Base-by-base conservation (phyloP, 2,113 vertebrate species). In the Cyprinodon brontotheroides region DNA sequence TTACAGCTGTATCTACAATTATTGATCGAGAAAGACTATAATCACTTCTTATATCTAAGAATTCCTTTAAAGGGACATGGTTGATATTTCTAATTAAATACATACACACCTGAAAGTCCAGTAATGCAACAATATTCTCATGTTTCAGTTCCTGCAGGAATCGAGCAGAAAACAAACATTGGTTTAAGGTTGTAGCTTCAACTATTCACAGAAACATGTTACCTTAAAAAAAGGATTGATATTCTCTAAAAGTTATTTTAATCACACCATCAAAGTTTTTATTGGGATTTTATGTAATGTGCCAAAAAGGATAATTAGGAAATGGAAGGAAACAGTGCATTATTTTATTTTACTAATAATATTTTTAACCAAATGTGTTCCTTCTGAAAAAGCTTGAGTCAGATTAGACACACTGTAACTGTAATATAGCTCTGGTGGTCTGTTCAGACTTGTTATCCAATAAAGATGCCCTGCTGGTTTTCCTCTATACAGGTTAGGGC, bases 81-180 rank as follows among this genome's bases (percentile, higher is more conserved):
- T 20, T 53, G 4, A 9, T 57, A 57, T 60, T 14, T 62, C 37
- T 4, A 20, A 68, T 20, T 61, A 48, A 62, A 29, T 11, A 7
- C 17, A 69, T 61, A 76, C 89, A 75, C 94, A 99, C 98, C 97
- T 99, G 97, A 89, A 98, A 99, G 90, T 99, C 98, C 63, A 97
- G 97, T 90, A 99, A 91, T 3, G 97, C 97, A 78, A 99, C 98
- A 38, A 99, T 99, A 91, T 99, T 99, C 83, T 99, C 98, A 89
- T 99, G 97, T 86, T 99, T 98, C 89, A 99, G 73, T 74, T 99
- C 98, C 98, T 99, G 81, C 57, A 92, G 71, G 90, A 86, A 85
- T 74, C 74, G 29, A 29, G 90, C 1, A 72, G 53, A 77, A 15
- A 65, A 11, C 40, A 53, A 20, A 3, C 61, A n/a, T 57, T 22